These are phyloP conservation scores for Halictus rubicundus DNA, from an alignment of 1,140 invertebrate species.

Conservation along the genomic window DNA sequence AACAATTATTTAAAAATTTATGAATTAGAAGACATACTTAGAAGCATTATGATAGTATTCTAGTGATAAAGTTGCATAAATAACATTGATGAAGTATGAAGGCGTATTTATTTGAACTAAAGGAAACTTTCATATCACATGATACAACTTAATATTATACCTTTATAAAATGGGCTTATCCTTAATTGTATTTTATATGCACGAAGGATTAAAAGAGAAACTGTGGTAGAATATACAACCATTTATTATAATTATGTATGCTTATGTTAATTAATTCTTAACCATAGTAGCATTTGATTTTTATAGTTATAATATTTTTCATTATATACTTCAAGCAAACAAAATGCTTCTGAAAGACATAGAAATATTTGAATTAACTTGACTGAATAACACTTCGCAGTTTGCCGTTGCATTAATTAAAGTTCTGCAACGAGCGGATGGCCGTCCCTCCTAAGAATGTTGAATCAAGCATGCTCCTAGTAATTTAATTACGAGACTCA, in stretches of 20 bases:
- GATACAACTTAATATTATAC: background rate
- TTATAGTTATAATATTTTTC: slow-evolving; percentile 4
- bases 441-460: too few species aligned
- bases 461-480: too few species aligned
- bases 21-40: too few species aligned
- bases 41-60: too few species aligned
- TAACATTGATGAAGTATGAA: too few species aligned
- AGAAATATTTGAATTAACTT: background rate
- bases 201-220: background rate
- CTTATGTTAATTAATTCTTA: slow-evolving; percentile 10
- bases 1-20: too few species aligned
- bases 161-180: slow-evolving; percentile 14
- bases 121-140: background rate
- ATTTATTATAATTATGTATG: slow-evolving; percentile 19
- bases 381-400: background rate
- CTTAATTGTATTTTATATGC: background rate
- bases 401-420: too few species aligned
- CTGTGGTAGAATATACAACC: background rate
- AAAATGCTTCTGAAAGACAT: background rate
- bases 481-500: too few species aligned
- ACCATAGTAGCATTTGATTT: background rate
- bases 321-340: slow-evolving; percentile 1
- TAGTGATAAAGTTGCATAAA: too few species aligned
- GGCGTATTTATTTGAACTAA: too few species aligned
- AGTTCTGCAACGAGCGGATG: too few species aligned